Evolutionary conservation across 1,140 invertebrate species (phyloP).

Genomic region (Tigriopus japonicus): DNA sequence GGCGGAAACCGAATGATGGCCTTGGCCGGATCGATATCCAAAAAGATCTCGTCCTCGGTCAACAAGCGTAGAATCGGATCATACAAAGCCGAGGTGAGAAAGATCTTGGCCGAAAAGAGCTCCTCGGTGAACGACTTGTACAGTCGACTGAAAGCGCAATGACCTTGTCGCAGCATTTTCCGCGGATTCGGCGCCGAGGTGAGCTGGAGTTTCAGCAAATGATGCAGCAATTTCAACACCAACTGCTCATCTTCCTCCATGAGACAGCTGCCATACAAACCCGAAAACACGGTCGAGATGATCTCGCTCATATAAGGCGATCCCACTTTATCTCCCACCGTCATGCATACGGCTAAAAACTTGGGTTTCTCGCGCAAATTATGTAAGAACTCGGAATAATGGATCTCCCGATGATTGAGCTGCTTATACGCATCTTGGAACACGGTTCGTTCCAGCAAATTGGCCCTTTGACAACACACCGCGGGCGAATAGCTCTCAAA

Average conservation of each 20-base stretch:
- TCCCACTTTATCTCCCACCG: slow-evolving; percentile 47
- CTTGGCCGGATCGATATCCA: slow-evolving; percentile 81
- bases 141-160: slow-evolving; percentile 68
- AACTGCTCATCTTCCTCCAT: slow-evolving; percentile 59
- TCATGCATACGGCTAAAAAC: slow-evolving; percentile 54
- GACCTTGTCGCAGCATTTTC: slow-evolving; percentile 56
- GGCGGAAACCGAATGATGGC: slow-evolving; percentile 45
- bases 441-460: background rate
- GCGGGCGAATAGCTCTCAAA: background rate
- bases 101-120: slow-evolving; percentile 70
- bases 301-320: slow-evolving; percentile 39
- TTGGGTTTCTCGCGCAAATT: slow-evolving; percentile 55
- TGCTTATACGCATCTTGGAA: slow-evolving; percentile 28
- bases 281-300: slow-evolving; percentile 49
- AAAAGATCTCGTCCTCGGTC: slow-evolving; percentile 74
- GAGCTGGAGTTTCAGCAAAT: slow-evolving; percentile 65
- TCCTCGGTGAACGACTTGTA: slow-evolving; percentile 41
- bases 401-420: slow-evolving; percentile 56
- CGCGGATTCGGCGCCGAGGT: slow-evolving; percentile 59
- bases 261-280: slow-evolving; percentile 61
- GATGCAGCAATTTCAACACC: slow-evolving; percentile 45
- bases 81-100: slow-evolving; percentile 75
- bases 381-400: slow-evolving; percentile 57
- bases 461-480: background rate
- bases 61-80: slow-evolving; percentile 78